Evolutionary conservation across 2,113 vertebrate species (phyloP).

Genomic region (Steatornis caripensis): DNA sequence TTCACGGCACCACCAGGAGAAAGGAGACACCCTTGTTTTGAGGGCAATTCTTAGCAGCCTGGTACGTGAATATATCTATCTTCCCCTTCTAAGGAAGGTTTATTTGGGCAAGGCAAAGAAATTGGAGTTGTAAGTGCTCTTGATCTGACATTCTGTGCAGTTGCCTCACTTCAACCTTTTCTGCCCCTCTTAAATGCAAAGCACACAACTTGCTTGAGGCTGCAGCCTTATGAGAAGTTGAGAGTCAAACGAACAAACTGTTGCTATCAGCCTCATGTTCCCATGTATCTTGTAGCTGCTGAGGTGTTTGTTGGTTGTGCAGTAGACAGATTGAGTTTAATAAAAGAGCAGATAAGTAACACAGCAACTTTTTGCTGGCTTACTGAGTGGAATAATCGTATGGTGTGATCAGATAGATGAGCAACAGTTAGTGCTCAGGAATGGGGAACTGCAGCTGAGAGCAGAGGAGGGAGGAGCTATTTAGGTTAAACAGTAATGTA

Average conservation of each 20-base stretch:
- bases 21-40: neutral
- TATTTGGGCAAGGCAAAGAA: neutral
- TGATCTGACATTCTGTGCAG: neutral
- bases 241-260: neutral
- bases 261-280: neutral
- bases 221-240: neutral
- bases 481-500: neutral
- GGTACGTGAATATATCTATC: accelerated
- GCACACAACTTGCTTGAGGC: neutral
- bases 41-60: neutral
- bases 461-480: neutral
- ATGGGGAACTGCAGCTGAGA: neutral
- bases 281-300: neutral
- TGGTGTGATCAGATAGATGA: neutral
- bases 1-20: neutral
- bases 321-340: neutral
- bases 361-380: neutral
- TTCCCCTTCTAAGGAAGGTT: neutral
- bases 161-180: neutral
- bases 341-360: neutral
- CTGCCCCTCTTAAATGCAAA: neutral
- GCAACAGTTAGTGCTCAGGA: neutral
- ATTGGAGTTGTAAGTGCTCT: neutral
- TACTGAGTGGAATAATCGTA: neutral
- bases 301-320: neutral